A percentile compares a stretch with the other conserved stretches of the same genome.
These are phyloP conservation scores for Valencia hispanica DNA, from an alignment of 2,797 vertebrate genomes.

Conservation along the genomic window DNA sequence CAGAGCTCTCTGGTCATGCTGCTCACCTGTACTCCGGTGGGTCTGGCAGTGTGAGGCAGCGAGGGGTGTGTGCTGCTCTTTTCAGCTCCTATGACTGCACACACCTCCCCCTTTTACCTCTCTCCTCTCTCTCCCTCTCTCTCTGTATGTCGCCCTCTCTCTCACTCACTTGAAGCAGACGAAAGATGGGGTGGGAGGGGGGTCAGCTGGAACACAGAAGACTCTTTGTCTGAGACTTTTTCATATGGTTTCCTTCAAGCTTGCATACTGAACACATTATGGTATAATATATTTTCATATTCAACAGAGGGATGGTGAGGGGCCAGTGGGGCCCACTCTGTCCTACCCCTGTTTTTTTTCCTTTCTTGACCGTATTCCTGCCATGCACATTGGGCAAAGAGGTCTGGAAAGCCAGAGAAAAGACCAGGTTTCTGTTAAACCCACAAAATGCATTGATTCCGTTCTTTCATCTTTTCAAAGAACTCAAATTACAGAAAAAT, in stretches of 20 bases:
- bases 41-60: slow-evolving; percentile 68
- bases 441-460: slow-evolving; percentile 42
- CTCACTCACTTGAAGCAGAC: slow-evolving; percentile 67
- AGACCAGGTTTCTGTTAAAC: slow-evolving; percentile 27
- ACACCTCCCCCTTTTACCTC: slow-evolving; percentile 68
- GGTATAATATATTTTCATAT: slow-evolving; percentile 87
- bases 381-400: slow-evolving; percentile 45
- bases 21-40: slow-evolving; percentile 78
- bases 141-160: slow-evolving; percentile 23
- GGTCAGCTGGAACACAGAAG: slow-evolving; percentile 84
- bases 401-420: slow-evolving; percentile 56
- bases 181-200: slow-evolving; percentile 72
- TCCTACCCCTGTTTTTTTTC: slow-evolving; percentile 8
- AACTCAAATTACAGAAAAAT: slow-evolving; percentile 33
- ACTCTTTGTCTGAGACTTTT: slow-evolving; percentile 85
- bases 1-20: slow-evolving; percentile 42
- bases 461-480: slow-evolving; percentile 41
- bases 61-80: slow-evolving; percentile 71
- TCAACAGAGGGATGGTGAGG: slow-evolving; percentile 73
- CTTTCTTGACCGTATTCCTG: slow-evolving; percentile 60
- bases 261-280: slow-evolving; percentile 88
- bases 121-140: slow-evolving; percentile 43
- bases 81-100: slow-evolving; percentile 65
- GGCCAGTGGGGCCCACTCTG: slow-evolving; percentile 59
- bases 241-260: slow-evolving; percentile 88